These are phyloP conservation scores for Cryptotis parvus DNA, from an alignment of 2,113 vertebrate species.

Conservation along the genomic window DNA sequence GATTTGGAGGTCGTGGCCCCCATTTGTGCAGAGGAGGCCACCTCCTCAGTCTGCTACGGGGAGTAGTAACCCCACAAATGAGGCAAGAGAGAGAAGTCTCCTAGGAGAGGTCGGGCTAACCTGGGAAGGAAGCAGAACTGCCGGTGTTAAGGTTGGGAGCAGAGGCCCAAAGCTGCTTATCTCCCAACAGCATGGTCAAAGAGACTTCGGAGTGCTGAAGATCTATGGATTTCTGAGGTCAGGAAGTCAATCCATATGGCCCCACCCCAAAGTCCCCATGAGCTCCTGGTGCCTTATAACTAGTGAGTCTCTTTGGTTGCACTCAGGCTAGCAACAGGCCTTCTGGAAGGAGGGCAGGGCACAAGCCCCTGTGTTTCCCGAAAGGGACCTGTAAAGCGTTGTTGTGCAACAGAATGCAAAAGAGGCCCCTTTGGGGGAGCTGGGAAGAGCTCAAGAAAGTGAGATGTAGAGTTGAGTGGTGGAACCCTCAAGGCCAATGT, in stretches of 20 bases:
- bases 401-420: neutral
- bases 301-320: too few species aligned
- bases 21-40: neutral
- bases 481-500: neutral
- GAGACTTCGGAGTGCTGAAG: neutral
- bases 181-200: neutral
- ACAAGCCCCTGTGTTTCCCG: rapidly evolving
- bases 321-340: neutral
- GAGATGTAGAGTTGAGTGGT: neutral
- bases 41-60: neutral
- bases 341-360: neutral
- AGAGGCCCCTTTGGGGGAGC: neutral
- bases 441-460: neutral
- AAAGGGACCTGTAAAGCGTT: neutral
- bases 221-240: neutral
- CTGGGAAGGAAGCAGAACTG: neutral
- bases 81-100: neutral
- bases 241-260: neutral
- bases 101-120: too few species aligned
- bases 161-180: neutral
- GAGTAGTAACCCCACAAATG: rapidly evolving
- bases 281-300: neutral
- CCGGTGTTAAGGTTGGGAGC: neutral
- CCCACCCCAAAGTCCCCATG: too few species aligned
- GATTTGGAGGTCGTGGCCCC: neutral